Percentiles rank a stretch among this genome's conserved stretches.
These are phyloP conservation scores for Apodemus speciosus DNA, from an alignment of 2,113 vertebrate species.

Conservation along the genomic window DNA sequence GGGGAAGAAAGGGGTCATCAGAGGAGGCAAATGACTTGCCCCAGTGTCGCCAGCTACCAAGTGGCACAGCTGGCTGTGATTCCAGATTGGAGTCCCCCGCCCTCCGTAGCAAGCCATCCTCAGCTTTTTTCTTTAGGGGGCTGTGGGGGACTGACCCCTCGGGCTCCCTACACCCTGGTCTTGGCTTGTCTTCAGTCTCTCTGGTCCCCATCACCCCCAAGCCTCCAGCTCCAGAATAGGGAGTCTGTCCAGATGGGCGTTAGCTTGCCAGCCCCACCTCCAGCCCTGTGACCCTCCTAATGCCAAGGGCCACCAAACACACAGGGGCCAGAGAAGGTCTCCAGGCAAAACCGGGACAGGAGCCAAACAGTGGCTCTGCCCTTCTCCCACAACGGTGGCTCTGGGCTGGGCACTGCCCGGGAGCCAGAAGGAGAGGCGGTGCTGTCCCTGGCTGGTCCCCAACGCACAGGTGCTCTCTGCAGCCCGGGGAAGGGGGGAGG, in stretches of 20 bases:
- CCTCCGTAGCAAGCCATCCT: background rate
- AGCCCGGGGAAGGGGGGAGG: background rate
- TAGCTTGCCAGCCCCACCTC: background rate
- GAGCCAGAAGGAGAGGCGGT: background rate
- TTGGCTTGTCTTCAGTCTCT: background rate
- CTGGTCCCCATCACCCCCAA: background rate
- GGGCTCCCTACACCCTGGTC: rapidly evolving
- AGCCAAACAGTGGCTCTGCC: conserved; percentile 12
- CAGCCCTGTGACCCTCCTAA: background rate
- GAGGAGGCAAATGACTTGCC: background rate
- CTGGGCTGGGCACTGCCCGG: background rate
- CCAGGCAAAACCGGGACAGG: background rate
- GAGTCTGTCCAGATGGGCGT: background rate
- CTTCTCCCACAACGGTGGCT: background rate
- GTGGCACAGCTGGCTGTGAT: background rate
- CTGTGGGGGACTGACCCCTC: background rate
- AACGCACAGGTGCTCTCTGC: conserved; percentile 13
- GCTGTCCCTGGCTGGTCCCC: background rate
- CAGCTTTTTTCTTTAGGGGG: background rate
- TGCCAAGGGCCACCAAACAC: background rate
- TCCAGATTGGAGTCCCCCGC: rapidly evolving
- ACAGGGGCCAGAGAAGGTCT: background rate
- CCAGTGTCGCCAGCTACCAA: background rate
- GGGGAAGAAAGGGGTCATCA: background rate
- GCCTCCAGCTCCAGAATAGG: background rate